Evolutionary conservation across 1,140 invertebrate genomes (phyloP).

Genomic region (Heliothis subflexa): DNA sequence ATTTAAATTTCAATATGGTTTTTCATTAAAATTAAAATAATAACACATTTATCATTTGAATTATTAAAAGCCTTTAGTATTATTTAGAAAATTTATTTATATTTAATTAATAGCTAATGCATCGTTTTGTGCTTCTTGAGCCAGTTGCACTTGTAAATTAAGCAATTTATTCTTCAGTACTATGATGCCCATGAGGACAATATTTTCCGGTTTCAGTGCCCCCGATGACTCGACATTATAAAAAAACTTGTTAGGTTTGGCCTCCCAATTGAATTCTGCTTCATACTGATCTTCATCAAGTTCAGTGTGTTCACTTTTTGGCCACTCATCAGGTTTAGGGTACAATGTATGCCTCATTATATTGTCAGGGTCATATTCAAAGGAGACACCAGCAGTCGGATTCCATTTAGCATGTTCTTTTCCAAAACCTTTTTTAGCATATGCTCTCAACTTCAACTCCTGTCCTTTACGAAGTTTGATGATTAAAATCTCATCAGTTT

Average conservation of each 20-base stretch:
- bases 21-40: neutral
- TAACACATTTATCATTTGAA: neutral
- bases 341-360: conserved; percentile 97
- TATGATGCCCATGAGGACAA: conserved; percentile 97
- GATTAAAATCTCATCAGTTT: conserved; percentile 98
- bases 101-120: conserved; percentile 90
- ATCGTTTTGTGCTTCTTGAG: conserved; percentile 95
- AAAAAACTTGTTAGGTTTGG: conserved; percentile 98
- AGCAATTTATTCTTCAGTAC: conserved; percentile 98
- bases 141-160: conserved; percentile 97
- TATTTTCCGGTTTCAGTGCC: conserved; percentile 97
- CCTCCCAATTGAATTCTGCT: conserved; percentile 96
- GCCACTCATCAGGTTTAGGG: conserved; percentile 99
- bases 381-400: conserved; percentile 98
- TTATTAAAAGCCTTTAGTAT: neutral
- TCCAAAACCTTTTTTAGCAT: conserved; percentile 98
- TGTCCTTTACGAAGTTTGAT: conserved; percentile 99
- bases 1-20: no score
- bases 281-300: conserved; percentile 98
- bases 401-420: conserved; percentile 99
- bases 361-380: conserved; percentile 99
- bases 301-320: conserved; percentile 98
- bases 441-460: conserved; percentile 97
- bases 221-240: conserved; percentile 98
- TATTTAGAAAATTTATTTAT: conserved; percentile 11